phyloP scores from a whole-genome alignment of 2,888 invertebrate species.

The Eupelmus urozonus region DNA sequence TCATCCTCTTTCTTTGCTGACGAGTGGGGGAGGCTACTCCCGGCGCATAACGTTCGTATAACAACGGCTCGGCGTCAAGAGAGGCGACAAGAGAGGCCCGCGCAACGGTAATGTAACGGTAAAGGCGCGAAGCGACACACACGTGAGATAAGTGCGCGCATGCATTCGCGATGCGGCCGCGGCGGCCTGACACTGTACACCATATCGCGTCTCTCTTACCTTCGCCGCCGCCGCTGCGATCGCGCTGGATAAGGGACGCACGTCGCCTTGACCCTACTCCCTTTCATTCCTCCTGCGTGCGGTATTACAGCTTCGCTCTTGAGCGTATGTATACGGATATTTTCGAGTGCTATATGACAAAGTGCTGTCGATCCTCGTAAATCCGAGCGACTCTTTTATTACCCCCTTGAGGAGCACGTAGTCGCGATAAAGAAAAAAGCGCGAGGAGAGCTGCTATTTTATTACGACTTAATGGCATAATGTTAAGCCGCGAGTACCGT shows the following conservation, averaged over 20 bases:
- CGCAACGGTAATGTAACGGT: conserved; percentile 21
- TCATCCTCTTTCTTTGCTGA: too few species aligned
- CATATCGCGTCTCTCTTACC: too few species aligned
- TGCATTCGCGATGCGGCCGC: conserved; percentile 27
- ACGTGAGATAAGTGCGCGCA: conserved; percentile 36
- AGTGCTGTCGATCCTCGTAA: conserved; percentile 30
- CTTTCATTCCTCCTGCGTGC: neutral
- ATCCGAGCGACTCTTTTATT: conserved; percentile 38
- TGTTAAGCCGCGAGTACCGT: conserved; percentile 28
- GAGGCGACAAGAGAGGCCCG: neutral
- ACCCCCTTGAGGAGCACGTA: neutral
- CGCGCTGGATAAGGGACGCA: conserved; percentile 20
- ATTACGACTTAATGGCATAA: conserved; percentile 22
- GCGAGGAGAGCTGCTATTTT: conserved; percentile 8
- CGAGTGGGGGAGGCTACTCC: conserved; percentile 23
- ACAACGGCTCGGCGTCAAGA: conserved; percentile 15
- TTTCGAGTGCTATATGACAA: conserved; percentile 12
- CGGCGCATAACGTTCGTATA: conserved; percentile 30
- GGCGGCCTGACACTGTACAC: too few species aligned
- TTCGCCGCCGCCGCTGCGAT: too few species aligned
- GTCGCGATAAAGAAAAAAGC: conserved; percentile 10
- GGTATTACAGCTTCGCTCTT: neutral
- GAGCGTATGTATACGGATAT: neutral
- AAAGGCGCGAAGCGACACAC: conserved; percentile 30
- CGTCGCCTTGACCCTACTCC: too few species aligned